phyloP scores from a whole-genome alignment of 2,888 invertebrate genomes.

The Drepanosiphum platanoidis region DNA sequence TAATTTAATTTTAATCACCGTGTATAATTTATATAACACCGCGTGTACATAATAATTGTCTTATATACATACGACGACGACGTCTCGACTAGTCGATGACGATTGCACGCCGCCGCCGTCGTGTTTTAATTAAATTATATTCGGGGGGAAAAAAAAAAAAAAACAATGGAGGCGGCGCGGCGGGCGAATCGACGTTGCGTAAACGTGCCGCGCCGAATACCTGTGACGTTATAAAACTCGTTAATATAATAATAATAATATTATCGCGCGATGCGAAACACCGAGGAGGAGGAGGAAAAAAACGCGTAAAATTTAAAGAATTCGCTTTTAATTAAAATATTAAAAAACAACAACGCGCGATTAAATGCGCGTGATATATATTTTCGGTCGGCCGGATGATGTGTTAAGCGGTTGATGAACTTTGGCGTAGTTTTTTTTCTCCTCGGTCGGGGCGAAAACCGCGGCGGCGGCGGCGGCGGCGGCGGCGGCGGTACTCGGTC shows the following conservation, averaged over 20 bases:
- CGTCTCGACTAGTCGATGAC: background rate
- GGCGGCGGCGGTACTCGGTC: background rate
- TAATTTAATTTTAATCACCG: constrained; percentile 17
- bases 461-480: background rate
- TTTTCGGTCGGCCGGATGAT: background rate
- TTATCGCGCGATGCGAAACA: background rate
- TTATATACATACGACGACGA: too few species aligned
- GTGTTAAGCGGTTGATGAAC: constrained; percentile 39
- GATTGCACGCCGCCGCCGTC: background rate
- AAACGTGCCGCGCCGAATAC: too few species aligned
- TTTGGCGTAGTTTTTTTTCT: background rate
- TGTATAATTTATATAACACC: background rate
- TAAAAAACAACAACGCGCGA: background rate
- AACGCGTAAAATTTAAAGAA: background rate
- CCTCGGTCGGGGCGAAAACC: background rate
- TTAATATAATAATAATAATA: constrained; percentile 15
- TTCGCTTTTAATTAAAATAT: background rate
- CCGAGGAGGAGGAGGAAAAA: too few species aligned
- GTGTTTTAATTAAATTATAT: constrained; percentile 38
- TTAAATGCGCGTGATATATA: background rate
- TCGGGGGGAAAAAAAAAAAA: background rate
- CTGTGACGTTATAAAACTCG: background rate
- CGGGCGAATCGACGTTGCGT: constrained; percentile 13
- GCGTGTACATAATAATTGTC: too few species aligned
- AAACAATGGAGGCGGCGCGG: constrained; percentile 2